A percentile compares a stretch with the other conserved stretches of the same genome.
These are phyloP conservation scores for Enteromius viviparus DNA, from an alignment of 2,797 vertebrate genomes.

Conservation along the genomic window DNA sequence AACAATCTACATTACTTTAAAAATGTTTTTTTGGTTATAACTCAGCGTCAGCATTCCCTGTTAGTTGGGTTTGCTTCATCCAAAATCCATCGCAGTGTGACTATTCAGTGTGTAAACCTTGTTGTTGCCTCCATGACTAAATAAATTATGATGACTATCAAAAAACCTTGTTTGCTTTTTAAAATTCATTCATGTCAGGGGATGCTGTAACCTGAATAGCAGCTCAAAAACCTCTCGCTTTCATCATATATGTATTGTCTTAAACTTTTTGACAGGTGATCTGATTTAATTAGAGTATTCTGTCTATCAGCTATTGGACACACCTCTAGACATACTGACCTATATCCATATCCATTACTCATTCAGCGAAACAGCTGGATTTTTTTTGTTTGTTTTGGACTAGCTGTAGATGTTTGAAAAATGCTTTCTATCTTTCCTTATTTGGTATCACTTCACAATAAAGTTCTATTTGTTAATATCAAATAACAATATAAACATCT, in stretches of 20 bases:
- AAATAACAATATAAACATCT: not conserved
- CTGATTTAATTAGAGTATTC: not conserved
- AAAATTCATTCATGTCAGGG: not conserved
- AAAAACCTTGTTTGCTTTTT: not conserved
- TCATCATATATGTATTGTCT: not conserved
- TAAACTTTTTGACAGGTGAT: not conserved
- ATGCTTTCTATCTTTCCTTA: not conserved
- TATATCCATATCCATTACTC: not conserved
- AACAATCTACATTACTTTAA: not conserved
- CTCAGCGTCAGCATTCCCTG: not conserved
- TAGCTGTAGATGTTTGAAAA: not conserved
- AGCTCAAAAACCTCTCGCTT: not conserved
- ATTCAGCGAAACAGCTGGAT: not conserved
- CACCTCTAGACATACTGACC: constrained; percentile 22
- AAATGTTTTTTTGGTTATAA: not conserved
- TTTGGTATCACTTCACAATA: not conserved
- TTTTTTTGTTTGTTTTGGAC: not conserved
- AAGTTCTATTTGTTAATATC: not conserved
- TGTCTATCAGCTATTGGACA: not conserved
- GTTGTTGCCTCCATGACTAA: not conserved
- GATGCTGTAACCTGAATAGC: not conserved
- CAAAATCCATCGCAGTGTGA: not conserved
- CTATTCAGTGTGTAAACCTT: not conserved
- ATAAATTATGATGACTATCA: not conserved
- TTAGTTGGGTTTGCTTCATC: not conserved